phyloP scores from a whole-genome alignment of 2,113 vertebrate genomes.

The Cavia aperea region DNA sequence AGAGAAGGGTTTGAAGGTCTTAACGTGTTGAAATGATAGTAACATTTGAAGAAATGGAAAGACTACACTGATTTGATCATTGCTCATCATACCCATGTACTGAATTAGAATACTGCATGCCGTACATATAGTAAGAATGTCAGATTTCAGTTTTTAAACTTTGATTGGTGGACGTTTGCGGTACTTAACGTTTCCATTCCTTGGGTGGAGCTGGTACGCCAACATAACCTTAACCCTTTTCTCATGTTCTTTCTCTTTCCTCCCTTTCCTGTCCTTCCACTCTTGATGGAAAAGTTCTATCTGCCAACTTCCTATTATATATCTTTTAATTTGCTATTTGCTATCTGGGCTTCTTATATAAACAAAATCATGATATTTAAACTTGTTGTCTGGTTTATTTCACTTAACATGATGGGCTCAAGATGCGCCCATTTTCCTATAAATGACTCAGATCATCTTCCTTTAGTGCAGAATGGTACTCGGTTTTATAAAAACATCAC shows the following conservation, averaged over 20 bases:
- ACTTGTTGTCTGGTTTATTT: background rate
- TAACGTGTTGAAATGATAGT: background rate
- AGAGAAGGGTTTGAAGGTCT: background rate
- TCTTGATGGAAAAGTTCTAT: background rate
- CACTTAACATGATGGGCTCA: background rate
- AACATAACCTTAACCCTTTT: background rate
- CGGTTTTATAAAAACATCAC: background rate
- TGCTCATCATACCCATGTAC: too few relatives aligned
- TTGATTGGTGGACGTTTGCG: background rate
- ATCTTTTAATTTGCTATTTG: background rate
- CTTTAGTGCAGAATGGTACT: background rate
- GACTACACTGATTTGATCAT: background rate
- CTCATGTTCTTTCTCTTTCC: background rate
- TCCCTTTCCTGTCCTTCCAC: background rate
- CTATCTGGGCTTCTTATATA: background rate
- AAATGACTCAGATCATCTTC: background rate
- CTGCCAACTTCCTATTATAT: background rate
- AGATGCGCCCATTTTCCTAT: background rate
- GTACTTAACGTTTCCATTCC: background rate
- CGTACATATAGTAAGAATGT: background rate
- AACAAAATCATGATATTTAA: background rate
- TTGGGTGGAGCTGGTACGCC: background rate
- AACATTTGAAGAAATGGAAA: background rate
- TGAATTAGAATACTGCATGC: background rate
- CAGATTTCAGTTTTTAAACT: background rate